Conservation (phyloP, 2,113 vertebrate genomes). For the Onychostoma macrolepis region DNA sequence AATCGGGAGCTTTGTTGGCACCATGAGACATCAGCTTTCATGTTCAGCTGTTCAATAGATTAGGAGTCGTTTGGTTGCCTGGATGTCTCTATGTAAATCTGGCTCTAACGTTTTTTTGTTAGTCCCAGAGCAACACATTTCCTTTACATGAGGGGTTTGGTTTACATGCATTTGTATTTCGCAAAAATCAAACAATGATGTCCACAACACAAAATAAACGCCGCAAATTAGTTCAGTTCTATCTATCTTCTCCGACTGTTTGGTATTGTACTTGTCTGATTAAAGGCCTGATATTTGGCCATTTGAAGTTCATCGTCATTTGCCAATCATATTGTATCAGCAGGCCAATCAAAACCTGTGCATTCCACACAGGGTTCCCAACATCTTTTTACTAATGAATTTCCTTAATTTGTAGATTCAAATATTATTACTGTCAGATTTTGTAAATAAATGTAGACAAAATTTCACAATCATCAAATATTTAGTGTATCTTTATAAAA, state of each 20-base stretch:
- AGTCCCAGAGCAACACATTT: not conserved
- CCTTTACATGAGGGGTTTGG: not conserved
- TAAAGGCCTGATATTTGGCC: not conserved
- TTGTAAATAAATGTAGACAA: too few species aligned
- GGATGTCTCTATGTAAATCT: constrained; percentile 30
- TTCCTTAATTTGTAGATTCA: not conserved
- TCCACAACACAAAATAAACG: not conserved
- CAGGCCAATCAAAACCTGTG: not conserved
- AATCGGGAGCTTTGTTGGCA: constrained; percentile 19
- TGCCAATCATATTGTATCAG: not conserved
- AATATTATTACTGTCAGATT: not conserved
- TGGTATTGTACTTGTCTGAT: too few species aligned
- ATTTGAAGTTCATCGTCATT: not conserved
- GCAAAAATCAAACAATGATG: not conserved
- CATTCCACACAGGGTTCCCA: not conserved
- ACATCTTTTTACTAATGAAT: not conserved
- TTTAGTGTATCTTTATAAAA: too few species aligned
- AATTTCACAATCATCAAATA: too few species aligned
- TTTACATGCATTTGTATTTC: not conserved
- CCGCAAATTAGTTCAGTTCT: not conserved
- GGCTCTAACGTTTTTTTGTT: not conserved
- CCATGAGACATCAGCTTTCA: constrained; percentile 24
- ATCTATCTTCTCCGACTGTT: not conserved
- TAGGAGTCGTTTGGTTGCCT: constrained; percentile 20
- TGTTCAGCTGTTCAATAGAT: constrained; percentile 33